Evolutionary conservation across 2,888 invertebrate species (phyloP).

Genomic region (Pachymerium ferrugineum): DNA sequence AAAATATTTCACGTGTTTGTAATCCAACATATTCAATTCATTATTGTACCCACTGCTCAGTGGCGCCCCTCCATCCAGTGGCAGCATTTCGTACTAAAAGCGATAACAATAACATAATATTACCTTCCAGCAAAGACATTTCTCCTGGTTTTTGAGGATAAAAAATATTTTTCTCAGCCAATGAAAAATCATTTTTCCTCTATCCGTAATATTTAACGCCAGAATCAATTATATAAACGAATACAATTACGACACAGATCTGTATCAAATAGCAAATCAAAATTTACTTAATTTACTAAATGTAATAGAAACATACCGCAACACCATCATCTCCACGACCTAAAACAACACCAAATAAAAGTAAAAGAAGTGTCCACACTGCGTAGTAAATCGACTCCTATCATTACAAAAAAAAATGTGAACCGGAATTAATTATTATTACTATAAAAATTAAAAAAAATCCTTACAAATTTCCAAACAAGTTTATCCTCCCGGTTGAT

Average conservation of each 20-base stretch:
- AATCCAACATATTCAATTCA: no score
- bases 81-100: neutral
- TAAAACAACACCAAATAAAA: no score
- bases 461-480: neutral
- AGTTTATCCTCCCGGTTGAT: neutral
- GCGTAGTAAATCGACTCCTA: neutral
- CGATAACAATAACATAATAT: no score
- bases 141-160: neutral
- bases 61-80: no score
- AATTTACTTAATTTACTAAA: no score
- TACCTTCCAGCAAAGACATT: neutral
- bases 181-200: neutral
- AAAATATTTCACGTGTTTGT: no score
- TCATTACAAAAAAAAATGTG: neutral
- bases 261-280: neutral
- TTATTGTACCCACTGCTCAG: no score
- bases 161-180: constrained; percentile 5
- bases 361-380: neutral
- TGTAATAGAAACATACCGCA: no score
- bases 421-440: no score
- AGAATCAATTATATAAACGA: neutral
- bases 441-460: no score
- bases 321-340: no score
- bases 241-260: no score
- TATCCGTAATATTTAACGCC: neutral